Percentiles rank a stretch among this genome's conserved stretches.
These are phyloP conservation scores for Pica pica DNA, from an alignment of 2,113 vertebrate genomes.

Conservation along the genomic window DNA sequence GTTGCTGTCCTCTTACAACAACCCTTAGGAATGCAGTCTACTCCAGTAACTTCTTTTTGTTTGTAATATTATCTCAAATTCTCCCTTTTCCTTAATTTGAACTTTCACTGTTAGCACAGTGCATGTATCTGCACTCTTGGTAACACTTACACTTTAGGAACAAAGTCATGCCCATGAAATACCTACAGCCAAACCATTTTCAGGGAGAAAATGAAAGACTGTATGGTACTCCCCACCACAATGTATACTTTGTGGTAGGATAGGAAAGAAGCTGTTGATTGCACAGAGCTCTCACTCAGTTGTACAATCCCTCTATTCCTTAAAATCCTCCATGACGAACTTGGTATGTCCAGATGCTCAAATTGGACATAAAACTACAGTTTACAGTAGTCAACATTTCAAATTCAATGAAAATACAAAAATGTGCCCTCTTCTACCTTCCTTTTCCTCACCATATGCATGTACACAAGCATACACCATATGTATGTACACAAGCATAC, in stretches of 20 bases:
- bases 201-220: background rate
- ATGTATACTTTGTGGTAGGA: background rate
- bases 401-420: background rate
- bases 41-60: background rate
- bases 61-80: background rate
- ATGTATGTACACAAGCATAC: background rate
- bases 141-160: background rate
- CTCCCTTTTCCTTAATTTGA: background rate
- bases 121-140: background rate
- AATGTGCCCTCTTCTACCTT: background rate
- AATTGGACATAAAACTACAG: background rate
- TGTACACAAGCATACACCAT: background rate
- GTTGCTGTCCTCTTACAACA: background rate
- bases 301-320: background rate
- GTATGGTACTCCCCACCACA: background rate
- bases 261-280: background rate
- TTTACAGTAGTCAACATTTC: background rate
- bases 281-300: background rate
- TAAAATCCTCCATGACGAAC: background rate
- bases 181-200: background rate
- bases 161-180: background rate
- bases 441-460: accelerated
- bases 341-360: background rate
- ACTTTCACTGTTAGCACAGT: background rate
- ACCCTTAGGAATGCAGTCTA: background rate